phyloP scores from a whole-genome alignment of 2,888 invertebrate species.

The Aphodius sticticus region DNA sequence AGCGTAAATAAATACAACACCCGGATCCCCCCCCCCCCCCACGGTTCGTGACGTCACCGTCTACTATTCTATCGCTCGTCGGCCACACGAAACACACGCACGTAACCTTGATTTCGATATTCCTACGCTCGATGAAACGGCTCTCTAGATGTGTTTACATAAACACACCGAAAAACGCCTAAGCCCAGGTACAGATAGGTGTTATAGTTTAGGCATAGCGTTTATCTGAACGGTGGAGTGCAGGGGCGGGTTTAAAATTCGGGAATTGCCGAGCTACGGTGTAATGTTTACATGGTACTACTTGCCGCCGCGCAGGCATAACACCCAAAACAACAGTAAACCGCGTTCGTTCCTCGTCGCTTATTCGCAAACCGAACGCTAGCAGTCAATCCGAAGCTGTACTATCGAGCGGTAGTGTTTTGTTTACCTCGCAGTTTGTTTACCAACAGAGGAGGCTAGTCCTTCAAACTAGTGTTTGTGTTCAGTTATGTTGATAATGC shows the following conservation, averaged over 20 bases:
- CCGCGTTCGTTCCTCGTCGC: slow-evolving; percentile 30
- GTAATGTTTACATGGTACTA: slow-evolving; percentile 55
- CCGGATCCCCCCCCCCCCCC: slow-evolving; percentile 37
- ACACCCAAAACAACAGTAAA: slow-evolving; percentile 51
- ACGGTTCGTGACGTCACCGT: slow-evolving; percentile 45
- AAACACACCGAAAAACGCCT: slow-evolving; percentile 31
- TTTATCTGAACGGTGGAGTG: neutral
- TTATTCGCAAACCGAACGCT: slow-evolving; percentile 29
- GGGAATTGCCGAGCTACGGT: neutral
- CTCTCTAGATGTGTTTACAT: slow-evolving; percentile 45
- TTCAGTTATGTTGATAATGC: slow-evolving; percentile 51
- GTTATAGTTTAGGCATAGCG: neutral
- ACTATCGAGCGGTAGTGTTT: slow-evolving; percentile 28
- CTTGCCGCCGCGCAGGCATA: slow-evolving; percentile 53
- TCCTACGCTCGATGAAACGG: slow-evolving; percentile 45
- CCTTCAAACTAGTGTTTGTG: slow-evolving; percentile 10
- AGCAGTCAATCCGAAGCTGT: slow-evolving; percentile 22
- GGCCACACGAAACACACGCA: slow-evolving; percentile 51
- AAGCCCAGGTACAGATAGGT: neutral
- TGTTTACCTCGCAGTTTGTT: slow-evolving; percentile 33
- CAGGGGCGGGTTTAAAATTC: neutral
- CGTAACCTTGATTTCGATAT: slow-evolving; percentile 53
- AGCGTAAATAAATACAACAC: slow-evolving; percentile 4
- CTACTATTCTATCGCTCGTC: slow-evolving; percentile 46
- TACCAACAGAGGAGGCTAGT: slow-evolving; percentile 25